Evolutionary conservation across 53 echinoderm and acorn worm species (phyloP).

Genomic region (Paracentrotus lividus): DNA sequence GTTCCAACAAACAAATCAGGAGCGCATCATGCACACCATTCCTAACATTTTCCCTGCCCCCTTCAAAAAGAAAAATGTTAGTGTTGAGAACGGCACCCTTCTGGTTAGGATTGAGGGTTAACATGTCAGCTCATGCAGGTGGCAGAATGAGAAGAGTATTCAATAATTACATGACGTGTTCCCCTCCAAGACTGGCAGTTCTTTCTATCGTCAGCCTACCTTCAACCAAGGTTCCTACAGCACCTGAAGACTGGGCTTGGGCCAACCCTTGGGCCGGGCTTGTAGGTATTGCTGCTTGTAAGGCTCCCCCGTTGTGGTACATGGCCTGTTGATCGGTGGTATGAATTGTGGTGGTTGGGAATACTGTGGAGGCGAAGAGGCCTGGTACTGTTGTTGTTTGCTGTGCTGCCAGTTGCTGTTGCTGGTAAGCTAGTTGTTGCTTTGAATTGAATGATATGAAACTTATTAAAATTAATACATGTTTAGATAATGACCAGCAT

Average conservation of each 20-base stretch:
- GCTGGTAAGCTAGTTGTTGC: slow-evolving; percentile 71
- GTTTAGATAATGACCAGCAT: too few species aligned
- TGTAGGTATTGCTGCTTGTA: slow-evolving; percentile 65
- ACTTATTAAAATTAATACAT: too few species aligned
- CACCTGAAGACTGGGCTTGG: slow-evolving; percentile 48
- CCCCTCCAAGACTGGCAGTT: slow-evolving; percentile 29
- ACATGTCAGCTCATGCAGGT: not conserved
- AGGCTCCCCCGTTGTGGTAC: slow-evolving; percentile 60
- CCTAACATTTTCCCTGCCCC: too few species aligned
- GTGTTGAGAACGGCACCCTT: too few species aligned
- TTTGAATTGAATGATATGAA: not conserved
- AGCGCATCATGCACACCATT: too few species aligned
- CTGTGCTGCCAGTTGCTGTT: slow-evolving; percentile 62
- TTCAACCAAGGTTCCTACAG: slow-evolving; percentile 63
- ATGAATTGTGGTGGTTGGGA: slow-evolving; percentile 50
- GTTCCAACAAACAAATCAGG: too few species aligned
- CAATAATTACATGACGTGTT: not conserved
- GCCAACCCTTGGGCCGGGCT: slow-evolving; percentile 56
- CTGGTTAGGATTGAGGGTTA: not conserved
- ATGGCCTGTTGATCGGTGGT: slow-evolving; percentile 48
- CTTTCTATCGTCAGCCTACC: slow-evolving; percentile 54
- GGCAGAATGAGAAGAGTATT: not conserved
- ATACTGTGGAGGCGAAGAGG: slow-evolving; percentile 62
- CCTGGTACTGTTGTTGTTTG: slow-evolving; percentile 74
- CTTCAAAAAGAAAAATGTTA: too few species aligned